A percentile compares a stretch with the other conserved stretches of the same genome.
Conservation (phyloP, 2,113 vertebrate genomes). For the Misgurnus mizolepis region DNA sequence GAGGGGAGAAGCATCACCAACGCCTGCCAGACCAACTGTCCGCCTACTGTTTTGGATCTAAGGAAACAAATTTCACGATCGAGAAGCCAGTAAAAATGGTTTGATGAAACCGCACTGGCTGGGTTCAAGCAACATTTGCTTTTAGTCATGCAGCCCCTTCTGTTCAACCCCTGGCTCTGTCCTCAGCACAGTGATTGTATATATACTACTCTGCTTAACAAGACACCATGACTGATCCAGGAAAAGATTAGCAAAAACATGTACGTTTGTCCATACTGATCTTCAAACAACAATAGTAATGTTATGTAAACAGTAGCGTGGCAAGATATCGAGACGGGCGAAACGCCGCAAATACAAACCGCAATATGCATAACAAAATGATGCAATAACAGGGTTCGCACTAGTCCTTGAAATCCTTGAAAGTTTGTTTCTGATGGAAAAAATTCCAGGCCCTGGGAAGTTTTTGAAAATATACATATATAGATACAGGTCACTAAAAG, state of each 20-base stretch:
- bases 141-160: constrained; percentile 36
- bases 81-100: constrained; percentile 31
- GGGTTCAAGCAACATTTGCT: constrained; percentile 28
- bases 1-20: constrained; percentile 10
- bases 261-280: constrained; percentile 13
- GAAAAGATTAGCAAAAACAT: background rate
- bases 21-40: constrained; percentile 39
- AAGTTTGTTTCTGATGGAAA: no score
- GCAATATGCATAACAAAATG: no score
- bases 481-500: no score
- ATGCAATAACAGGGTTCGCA: no score
- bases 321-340: no score
- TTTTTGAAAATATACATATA: no score
- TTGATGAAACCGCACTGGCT: constrained; percentile 27
- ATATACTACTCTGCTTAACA: background rate
- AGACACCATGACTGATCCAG: background rate
- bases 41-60: constrained; percentile 42
- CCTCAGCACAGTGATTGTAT: background rate
- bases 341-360: no score
- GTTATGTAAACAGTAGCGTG: background rate
- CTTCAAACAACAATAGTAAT: background rate
- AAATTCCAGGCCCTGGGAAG: no score
- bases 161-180: constrained; percentile 44
- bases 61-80: constrained; percentile 38
- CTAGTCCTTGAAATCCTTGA: no score